These are phyloP conservation scores for Aulostomus chinensis DNA, from an alignment of 2,797 vertebrate species.

Conservation along the genomic window DNA sequence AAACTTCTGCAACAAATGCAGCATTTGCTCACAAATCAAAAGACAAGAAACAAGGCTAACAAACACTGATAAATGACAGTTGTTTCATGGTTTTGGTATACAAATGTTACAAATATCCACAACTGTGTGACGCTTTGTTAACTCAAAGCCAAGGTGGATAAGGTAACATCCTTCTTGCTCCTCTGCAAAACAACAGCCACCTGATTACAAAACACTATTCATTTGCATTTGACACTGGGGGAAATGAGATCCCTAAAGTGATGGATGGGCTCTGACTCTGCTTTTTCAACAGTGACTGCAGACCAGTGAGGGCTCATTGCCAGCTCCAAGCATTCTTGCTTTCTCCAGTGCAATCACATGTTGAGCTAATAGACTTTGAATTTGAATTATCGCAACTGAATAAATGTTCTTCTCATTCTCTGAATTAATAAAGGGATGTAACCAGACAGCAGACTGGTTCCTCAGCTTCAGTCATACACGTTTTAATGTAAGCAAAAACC, in stretches of 20 bases:
- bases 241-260: conserved; percentile 66
- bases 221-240: conserved; percentile 69
- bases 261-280: conserved; percentile 54
- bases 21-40: not conserved
- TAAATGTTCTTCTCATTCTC: no score
- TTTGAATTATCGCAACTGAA: no score
- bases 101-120: conserved; percentile 23
- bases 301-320: not conserved
- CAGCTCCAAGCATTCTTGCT: conserved; percentile 12
- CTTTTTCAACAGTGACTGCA: conserved; percentile 35
- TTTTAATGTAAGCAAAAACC: no score
- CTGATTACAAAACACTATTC: conserved; percentile 39
- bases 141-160: conserved; percentile 40
- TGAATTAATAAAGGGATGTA: no score
- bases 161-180: conserved; percentile 29
- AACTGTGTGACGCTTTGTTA: conserved; percentile 21
- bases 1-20: no score
- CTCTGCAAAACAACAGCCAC: conserved; percentile 36
- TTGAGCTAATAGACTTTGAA: conserved; percentile 10
- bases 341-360: conserved; percentile 18
- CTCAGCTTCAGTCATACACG: no score
- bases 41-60: conserved; percentile 5
- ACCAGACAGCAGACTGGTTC: no score
- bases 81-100: conserved; percentile 8
- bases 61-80: conserved; percentile 9